Evolutionary conservation across 2,797 vertebrate species (phyloP), one percentile per base, ranked within the genome.

Genomic region (Lindbergichthys nudifrons): DNA sequence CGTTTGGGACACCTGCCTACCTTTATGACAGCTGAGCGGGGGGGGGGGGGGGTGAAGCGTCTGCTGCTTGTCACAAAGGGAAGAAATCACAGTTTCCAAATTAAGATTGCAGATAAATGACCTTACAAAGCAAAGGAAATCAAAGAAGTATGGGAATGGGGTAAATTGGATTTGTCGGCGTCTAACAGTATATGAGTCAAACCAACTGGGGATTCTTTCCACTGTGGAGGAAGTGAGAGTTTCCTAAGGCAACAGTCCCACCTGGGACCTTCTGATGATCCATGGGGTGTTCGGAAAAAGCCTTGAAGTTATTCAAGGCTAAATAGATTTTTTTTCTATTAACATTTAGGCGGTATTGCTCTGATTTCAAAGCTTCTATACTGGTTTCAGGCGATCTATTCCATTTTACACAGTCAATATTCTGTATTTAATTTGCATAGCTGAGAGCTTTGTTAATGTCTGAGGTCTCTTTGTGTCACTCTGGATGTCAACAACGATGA

Each of bases 291-390:
- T 91, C 58, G 79, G 82, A 83, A 90, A 94, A 95, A 90, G 90
- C 94, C 94, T 95, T 93, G 92, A 95, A 95, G 94, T 95, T 95
- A 96, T 95, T 96, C 95, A 95, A 93, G 89, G 88, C 93, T 95
- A 96, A 96, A 95, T 95, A 95, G 94, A 95, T 95, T 95, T 92
- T 90, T 94, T 95, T 95, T 96, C 94, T 95, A 96, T 95, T 96
- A 95, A 91, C 93, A 91, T 90, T 94, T 88, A 87, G 92, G 83
- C 87, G 64, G 75, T 87, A 89, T 94, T 94, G 91, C 89, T 95
- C 92, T 79, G 90, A 91, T 93, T 92, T 89, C 78, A 69, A 69
- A 83, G 87, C 81, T 79, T 80, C 84, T 73, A 70, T 80, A 80
- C 86, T 91, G 91, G 91, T 92, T 94, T 88, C 79, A 89, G 88